A percentile compares a stretch with the other conserved stretches of the same genome.
These are phyloP conservation scores for Leptoteleia sp. DNA, from an alignment of 1,140 invertebrate genomes.

Conservation along the genomic window DNA sequence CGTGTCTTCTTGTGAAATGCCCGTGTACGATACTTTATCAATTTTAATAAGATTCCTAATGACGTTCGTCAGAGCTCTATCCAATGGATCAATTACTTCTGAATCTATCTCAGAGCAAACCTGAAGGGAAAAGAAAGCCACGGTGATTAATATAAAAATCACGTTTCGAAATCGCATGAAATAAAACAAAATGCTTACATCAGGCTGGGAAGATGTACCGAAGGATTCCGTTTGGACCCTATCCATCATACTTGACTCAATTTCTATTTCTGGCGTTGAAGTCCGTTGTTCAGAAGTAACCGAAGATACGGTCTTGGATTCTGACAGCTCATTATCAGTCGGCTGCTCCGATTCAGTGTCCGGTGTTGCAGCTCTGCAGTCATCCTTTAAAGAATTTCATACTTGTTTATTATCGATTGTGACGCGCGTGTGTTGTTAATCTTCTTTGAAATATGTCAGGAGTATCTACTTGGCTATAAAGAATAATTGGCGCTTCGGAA, in stretches of 20 bases:
- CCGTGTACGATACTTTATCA: slow-evolving; percentile 59
- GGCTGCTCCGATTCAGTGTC: slow-evolving; percentile 81
- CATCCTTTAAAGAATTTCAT: slow-evolving; percentile 69
- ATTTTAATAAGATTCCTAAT: slow-evolving; percentile 76
- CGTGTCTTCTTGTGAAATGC: slow-evolving; percentile 21
- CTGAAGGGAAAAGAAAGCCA: slow-evolving; percentile 16
- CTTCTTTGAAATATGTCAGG: not conserved
- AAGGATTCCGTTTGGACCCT: slow-evolving; percentile 25
- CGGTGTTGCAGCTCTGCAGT: slow-evolving; percentile 77
- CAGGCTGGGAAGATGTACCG: not conserved
- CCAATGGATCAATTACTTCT: slow-evolving; percentile 71
- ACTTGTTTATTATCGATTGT: not conserved
- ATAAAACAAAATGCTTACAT: slow-evolving; percentile 47
- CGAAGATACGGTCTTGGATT: slow-evolving; percentile 73
- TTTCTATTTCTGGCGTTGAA: slow-evolving; percentile 78
- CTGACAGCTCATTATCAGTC: slow-evolving; percentile 77
- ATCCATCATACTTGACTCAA: slow-evolving; percentile 68
- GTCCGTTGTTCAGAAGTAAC: slow-evolving; percentile 76
- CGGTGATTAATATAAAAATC: not conserved
- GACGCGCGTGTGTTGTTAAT: not conserved
- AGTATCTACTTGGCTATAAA: not conserved
- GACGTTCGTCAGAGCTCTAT: slow-evolving; percentile 76
- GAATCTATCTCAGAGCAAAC: slow-evolving; percentile 24
- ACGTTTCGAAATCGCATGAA: not conserved
- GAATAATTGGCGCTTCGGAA: too few species aligned